Conservation (phyloP, 1,140 invertebrate species). For the Lepeophtheirus salmonis region DNA sequence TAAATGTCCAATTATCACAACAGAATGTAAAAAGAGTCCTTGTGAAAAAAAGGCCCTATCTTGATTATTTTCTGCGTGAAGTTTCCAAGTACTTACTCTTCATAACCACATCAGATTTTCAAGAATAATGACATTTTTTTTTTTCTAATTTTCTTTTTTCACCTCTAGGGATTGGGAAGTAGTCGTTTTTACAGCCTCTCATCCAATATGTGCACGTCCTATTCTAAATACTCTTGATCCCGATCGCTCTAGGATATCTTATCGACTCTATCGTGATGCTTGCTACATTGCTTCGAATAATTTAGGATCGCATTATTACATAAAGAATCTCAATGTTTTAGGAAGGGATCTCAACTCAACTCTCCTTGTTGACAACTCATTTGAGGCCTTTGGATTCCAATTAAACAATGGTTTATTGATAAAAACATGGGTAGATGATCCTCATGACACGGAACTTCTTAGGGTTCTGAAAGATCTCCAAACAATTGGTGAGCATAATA, state of each 20-base stretch:
- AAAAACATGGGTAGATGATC: background rate
- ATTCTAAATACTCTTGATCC: background rate
- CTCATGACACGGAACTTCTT: background rate
- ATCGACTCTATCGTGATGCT: background rate
- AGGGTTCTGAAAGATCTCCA: background rate
- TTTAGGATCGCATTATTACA: no score
- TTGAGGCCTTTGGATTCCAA: background rate
- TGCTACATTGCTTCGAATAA: background rate
- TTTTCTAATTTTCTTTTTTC: no score
- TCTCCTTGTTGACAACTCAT: conserved; percentile 2
- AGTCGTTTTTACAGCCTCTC: background rate
- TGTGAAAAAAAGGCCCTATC: background rate
- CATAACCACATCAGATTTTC: no score
- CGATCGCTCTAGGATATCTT: background rate
- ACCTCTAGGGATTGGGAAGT: background rate
- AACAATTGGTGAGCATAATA: no score
- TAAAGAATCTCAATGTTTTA: background rate
- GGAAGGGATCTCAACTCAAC: background rate
- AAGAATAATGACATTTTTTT: no score
- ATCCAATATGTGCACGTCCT: background rate
- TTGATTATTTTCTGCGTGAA: background rate
- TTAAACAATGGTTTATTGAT: background rate
- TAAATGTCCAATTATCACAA: background rate
- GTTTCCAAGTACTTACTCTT: background rate
- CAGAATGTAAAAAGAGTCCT: background rate